phyloP scores from a whole-genome alignment of 2,888 invertebrate genomes.

The Amphipoea oculea region DNA sequence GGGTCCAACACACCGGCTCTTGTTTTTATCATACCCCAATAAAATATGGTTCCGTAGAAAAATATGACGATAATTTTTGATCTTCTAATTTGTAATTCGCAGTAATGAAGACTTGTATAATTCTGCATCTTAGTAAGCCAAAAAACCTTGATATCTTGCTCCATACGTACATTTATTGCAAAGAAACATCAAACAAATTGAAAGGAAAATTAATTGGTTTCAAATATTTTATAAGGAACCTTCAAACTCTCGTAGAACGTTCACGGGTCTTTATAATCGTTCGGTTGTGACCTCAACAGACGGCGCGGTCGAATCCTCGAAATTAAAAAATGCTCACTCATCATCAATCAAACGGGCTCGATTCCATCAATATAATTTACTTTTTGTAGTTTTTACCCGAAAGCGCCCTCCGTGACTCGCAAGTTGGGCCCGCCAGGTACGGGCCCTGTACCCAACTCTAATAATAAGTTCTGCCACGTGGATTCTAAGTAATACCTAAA shows the following conservation, averaged over 20 bases:
- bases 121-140: conserved; percentile 54
- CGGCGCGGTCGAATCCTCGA: conserved; percentile 84
- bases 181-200: conserved; percentile 65
- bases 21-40: conserved; percentile 66
- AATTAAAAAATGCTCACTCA: conserved; percentile 90
- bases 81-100: conserved; percentile 3
- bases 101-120: conserved; percentile 31
- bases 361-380: conserved; percentile 91
- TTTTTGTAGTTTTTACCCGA: conserved; percentile 90
- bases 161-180: conserved; percentile 51
- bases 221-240: conserved; percentile 68
- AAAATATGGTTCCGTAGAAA: conserved; percentile 65
- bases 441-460: conserved; percentile 64
- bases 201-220: conserved; percentile 68
- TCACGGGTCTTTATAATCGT: conserved; percentile 67
- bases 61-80: conserved; percentile 10
- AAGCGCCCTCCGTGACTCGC: conserved; percentile 88
- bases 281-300: conserved; percentile 79
- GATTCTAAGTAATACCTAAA: conserved; percentile 68
- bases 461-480: conserved; percentile 64
- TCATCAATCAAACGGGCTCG: conserved; percentile 90
- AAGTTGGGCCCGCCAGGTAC: conserved; percentile 84
- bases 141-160: conserved; percentile 61
- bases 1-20: conserved; percentile 61
- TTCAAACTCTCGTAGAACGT: conserved; percentile 62